Conservation (phyloP, 2,888 invertebrate species). For the Macrosiphum euphorbiae region DNA sequence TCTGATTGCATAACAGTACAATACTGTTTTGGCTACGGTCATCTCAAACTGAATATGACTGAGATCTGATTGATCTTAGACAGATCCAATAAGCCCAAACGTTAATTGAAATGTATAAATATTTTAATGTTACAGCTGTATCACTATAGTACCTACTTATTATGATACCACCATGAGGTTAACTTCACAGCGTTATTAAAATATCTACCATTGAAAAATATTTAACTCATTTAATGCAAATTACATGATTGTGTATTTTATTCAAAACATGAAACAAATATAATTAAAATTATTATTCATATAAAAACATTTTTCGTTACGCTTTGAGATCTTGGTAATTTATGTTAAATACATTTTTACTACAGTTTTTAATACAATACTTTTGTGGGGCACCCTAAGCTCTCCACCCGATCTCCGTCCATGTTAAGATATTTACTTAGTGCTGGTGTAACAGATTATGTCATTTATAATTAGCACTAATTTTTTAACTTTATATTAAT, state of each 20-base stretch:
- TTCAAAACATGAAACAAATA: neutral
- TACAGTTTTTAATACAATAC: neutral
- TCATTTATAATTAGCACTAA: neutral
- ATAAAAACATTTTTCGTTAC: neutral
- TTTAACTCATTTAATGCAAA: neutral
- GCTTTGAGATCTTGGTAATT: neutral
- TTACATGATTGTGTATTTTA: neutral
- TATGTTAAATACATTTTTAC: neutral
- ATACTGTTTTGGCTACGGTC: neutral
- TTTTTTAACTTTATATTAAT: neutral
- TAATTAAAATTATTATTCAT: neutral
- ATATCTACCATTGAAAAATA: neutral
- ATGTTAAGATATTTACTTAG: neutral
- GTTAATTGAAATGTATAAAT: neutral
- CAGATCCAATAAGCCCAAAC: neutral
- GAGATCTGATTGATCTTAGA: neutral
- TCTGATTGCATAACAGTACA: neutral
- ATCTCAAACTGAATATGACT: neutral
- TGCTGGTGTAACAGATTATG: neutral
- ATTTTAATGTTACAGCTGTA: neutral
- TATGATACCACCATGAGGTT: neutral
- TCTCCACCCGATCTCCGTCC: neutral
- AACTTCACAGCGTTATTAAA: neutral
- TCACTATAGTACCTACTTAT: neutral
- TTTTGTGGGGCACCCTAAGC: neutral